A percentile compares a stretch with the other conserved stretches of the same genome.
These are phyloP conservation scores for Drosophila watanabei DNA, from an alignment of 1,140 invertebrate species.

Conservation along the genomic window DNA sequence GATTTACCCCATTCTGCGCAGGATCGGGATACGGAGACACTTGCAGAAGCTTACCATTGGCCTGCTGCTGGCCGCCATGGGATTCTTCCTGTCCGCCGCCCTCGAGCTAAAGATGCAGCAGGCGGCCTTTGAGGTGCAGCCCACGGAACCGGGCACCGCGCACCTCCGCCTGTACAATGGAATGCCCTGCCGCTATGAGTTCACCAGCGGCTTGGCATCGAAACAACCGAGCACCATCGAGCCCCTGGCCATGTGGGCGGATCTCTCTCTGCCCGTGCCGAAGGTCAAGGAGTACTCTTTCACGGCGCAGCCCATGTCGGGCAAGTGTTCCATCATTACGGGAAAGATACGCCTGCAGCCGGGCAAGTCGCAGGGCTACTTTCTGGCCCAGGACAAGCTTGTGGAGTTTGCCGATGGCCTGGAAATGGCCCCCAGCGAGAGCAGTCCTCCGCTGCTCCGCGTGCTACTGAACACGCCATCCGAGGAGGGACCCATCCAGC, in stretches of 20 bases:
- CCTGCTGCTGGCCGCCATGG: constrained; percentile 92
- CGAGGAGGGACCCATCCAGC: constrained; percentile 46
- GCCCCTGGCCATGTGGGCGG: constrained; percentile 64
- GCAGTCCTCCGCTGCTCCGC: constrained; percentile 38
- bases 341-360: constrained; percentile 54
- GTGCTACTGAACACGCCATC: constrained; percentile 61
- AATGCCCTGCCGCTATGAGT: constrained; percentile 85
- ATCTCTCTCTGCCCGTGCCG: constrained; percentile 34
- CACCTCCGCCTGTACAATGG: constrained; percentile 92
- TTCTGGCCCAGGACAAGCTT: constrained; percentile 40
- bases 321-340: constrained; percentile 49
- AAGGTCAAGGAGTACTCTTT: constrained; percentile 38
- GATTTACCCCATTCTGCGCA: constrained; percentile 89
- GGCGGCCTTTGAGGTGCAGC: constrained; percentile 87
- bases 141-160: constrained; percentile 86
- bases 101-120: constrained; percentile 92
- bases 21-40: constrained; percentile 86
- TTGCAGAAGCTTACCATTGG: constrained; percentile 93
- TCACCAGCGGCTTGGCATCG: constrained; percentile 31
- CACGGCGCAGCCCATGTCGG: constrained; percentile 16
- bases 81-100: constrained; percentile 95
- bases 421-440: constrained; percentile 23
- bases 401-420: constrained; percentile 66
- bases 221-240: constrained; percentile 25
- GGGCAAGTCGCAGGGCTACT: constrained; percentile 86